Percentiles rank a stretch among this genome's conserved stretches.
phyloP scores from a whole-genome alignment of 2,113 vertebrate species.

The Eidolon helvum region DNA sequence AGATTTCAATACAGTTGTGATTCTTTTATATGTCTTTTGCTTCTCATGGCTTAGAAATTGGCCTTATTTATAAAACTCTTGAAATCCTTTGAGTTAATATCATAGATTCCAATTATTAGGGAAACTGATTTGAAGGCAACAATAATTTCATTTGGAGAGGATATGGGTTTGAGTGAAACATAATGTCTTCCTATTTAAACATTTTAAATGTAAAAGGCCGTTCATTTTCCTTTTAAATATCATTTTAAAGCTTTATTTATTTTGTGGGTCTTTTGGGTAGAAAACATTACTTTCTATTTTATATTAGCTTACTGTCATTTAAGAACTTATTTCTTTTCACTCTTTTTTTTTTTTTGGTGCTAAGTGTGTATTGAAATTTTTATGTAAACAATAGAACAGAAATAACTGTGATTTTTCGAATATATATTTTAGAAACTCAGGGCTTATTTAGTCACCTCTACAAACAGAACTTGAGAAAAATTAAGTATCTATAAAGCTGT shows the following conservation, averaged over 20 bases:
- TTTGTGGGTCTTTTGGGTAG: background rate
- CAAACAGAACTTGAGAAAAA: background rate
- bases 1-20: background rate
- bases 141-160: slow-evolving; percentile 58
- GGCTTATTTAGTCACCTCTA: background rate
- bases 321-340: background rate
- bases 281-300: slow-evolving; percentile 25
- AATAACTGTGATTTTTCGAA: background rate
- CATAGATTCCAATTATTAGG: slow-evolving; percentile 34
- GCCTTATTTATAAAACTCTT: background rate
- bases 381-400: background rate
- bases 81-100: slow-evolving; percentile 52
- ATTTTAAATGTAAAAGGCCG: slow-evolving; percentile 39
- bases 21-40: background rate
- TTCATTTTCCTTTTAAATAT: slow-evolving; percentile 45
- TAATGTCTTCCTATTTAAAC: slow-evolving; percentile 45
- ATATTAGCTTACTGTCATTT: background rate
- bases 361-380: background rate
- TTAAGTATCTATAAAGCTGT: background rate
- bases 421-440: background rate
- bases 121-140: slow-evolving; percentile 42
- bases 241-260: slow-evolving; percentile 39
- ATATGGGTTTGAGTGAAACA: slow-evolving; percentile 44
- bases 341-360: background rate
- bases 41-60: background rate